These are phyloP conservation scores for Axinella damicornis DNA, from an alignment of 37 sponge, comb jelly and placozoan species.

Conservation along the genomic window DNA sequence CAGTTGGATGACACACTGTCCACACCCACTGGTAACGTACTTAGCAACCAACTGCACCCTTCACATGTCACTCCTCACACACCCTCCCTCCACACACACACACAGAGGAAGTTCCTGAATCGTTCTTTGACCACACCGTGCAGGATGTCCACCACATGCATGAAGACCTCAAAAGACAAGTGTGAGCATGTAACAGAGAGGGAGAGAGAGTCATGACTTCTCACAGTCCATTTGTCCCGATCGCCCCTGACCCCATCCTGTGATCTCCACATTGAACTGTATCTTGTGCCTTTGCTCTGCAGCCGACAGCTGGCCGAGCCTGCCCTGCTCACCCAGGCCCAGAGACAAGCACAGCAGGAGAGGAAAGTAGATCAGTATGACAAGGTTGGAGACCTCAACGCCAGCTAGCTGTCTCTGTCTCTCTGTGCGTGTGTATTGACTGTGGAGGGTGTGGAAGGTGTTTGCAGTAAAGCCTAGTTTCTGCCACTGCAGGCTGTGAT, in stretches of 20 bases:
- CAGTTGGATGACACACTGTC: constrained; percentile 18
- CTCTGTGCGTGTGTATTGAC: neutral
- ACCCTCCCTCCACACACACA: neutral
- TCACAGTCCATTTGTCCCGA: neutral
- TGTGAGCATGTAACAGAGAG: no score
- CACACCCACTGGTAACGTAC: neutral
- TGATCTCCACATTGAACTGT: neutral
- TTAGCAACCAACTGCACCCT: no score
- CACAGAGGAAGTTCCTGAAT: constrained; percentile 49
- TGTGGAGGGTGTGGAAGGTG: no score
- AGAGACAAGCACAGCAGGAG: constrained; percentile 19
- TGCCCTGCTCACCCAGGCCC: constrained; percentile 55
- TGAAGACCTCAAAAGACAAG: constrained; percentile 45
- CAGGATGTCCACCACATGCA: constrained; percentile 61
- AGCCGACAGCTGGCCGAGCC: constrained; percentile 20
- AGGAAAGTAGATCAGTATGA: constrained; percentile 24
- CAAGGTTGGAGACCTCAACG: constrained; percentile 51
- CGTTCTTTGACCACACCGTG: constrained; percentile 70
- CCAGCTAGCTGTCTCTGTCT: no score
- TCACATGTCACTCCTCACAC: neutral
- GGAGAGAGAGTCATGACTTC: neutral
- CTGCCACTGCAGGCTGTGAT: constrained; percentile 39
- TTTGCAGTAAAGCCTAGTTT: neutral
- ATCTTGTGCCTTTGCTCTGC: neutral
- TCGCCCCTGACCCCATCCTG: neutral